phyloP scores from a whole-genome alignment of 2,797 vertebrate species.

The Gallinago solitaria region DNA sequence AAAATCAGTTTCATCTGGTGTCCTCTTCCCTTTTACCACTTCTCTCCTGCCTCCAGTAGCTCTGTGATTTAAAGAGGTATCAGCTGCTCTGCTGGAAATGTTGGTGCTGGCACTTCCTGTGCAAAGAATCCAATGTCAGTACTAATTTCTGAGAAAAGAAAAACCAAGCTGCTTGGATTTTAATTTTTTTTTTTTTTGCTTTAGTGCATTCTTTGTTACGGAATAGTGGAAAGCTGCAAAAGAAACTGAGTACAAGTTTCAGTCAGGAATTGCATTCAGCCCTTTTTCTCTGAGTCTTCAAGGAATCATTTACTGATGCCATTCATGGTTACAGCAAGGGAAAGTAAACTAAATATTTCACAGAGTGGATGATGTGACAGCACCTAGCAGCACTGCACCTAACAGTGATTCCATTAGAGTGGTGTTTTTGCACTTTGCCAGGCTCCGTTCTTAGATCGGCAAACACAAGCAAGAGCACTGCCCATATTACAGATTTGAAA shows the following conservation, averaged over 20 bases:
- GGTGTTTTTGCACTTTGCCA: neutral
- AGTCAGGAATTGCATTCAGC: neutral
- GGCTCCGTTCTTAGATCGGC: neutral
- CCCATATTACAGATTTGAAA: neutral
- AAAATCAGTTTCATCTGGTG: slow-evolving; percentile 2
- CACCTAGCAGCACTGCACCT: neutral
- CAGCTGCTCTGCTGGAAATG: neutral
- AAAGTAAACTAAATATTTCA: neutral
- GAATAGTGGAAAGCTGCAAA: neutral
- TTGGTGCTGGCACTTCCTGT: neutral
- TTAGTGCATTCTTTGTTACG: neutral
- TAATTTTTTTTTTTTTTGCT: neutral
- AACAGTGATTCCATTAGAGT: neutral
- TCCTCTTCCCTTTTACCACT: neutral
- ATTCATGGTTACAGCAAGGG: neutral
- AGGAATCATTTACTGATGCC: neutral
- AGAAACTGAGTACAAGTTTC: neutral
- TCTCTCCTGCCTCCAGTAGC: neutral
- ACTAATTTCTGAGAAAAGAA: neutral
- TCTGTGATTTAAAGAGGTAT: neutral
- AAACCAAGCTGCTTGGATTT: neutral
- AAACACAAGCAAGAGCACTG: neutral
- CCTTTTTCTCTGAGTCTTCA: neutral
- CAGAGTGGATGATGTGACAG: neutral
- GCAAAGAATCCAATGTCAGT: neutral